phyloP scores from a whole-genome alignment of 1,140 invertebrate species.

The Hetaerina americana region DNA sequence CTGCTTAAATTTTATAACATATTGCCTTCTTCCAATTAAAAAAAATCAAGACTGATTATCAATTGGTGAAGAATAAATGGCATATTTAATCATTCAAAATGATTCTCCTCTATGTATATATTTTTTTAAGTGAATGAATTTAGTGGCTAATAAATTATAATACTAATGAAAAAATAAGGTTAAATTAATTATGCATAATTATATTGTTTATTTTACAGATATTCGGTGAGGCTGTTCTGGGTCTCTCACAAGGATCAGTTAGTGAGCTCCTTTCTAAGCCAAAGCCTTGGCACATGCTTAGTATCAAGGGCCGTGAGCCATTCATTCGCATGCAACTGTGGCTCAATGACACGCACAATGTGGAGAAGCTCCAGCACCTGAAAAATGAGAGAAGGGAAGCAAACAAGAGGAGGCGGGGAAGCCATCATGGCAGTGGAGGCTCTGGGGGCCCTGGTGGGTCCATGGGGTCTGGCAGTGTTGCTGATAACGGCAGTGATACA shows the following conservation, averaged over 20 bases:
- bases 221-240: constrained; percentile 92
- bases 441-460: constrained; percentile 17
- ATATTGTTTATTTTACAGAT: constrained; percentile 58
- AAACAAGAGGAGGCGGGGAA: constrained; percentile 70
- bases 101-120: too few relatives aligned
- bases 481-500: constrained; percentile 73
- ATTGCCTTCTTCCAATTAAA: too few relatives aligned
- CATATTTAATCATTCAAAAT: too few relatives aligned
- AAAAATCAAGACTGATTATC: too few relatives aligned
- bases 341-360: constrained; percentile 87
- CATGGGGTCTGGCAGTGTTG: constrained; percentile 34
- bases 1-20: too few relatives aligned
- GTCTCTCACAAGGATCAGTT: constrained; percentile 91
- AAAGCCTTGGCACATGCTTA: constrained; percentile 98
- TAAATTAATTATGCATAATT: too few relatives aligned
- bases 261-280: constrained; percentile 94
- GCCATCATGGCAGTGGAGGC: constrained; percentile 35
- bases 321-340: constrained; percentile 98
- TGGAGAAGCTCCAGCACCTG: constrained; percentile 62
- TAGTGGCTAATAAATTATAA: too few relatives aligned
- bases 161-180: too few relatives aligned
- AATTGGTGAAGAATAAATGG: too few relatives aligned
- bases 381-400: constrained; percentile 84
- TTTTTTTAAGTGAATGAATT: too few relatives aligned
- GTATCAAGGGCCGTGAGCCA: constrained; percentile 93